Percentiles rank a stretch among this genome's conserved stretches.
phyloP scores from a whole-genome alignment of 2,113 vertebrate genomes.

The Ictalurus furcatus region DNA sequence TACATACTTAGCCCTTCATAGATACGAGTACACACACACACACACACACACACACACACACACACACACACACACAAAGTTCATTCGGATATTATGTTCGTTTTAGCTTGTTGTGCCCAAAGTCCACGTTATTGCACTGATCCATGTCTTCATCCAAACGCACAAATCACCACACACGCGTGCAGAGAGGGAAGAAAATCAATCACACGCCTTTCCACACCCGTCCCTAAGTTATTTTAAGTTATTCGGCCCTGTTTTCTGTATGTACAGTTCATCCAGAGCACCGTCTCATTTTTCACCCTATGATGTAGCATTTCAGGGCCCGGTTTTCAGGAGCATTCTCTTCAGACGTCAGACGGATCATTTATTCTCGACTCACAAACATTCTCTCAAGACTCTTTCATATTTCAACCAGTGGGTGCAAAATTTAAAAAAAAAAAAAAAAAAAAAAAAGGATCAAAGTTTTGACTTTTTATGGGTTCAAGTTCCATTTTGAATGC shows the following conservation, averaged over 20 bases:
- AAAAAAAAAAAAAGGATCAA: slow-evolving; percentile 70
- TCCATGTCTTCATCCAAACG: slow-evolving; percentile 60
- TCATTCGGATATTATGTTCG: slow-evolving; percentile 38
- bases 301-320: slow-evolving; percentile 32
- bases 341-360: slow-evolving; percentile 64
- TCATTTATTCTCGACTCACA: slow-evolving; percentile 62
- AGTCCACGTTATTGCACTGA: slow-evolving; percentile 72
- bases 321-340: slow-evolving; percentile 67
- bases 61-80: slow-evolving; percentile 34
- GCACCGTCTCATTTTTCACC: slow-evolving; percentile 22
- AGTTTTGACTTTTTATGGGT: slow-evolving; percentile 73
- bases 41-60: slow-evolving; percentile 19
- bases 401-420: slow-evolving; percentile 79
- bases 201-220: slow-evolving; percentile 56
- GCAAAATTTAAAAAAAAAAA: slow-evolving; percentile 62
- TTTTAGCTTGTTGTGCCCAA: slow-evolving; percentile 49
- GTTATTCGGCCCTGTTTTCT: slow-evolving; percentile 69
- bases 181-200: slow-evolving; percentile 4
- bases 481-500: slow-evolving; percentile 85
- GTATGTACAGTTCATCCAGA: slow-evolving; percentile 62
- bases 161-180: slow-evolving; percentile 51
- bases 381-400: slow-evolving; percentile 66
- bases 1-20: slow-evolving; percentile 2
- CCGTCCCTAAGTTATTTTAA: slow-evolving; percentile 72
- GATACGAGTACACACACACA: not conserved